Conservation (phyloP, 2,113 vertebrate species). For the Forbesichthys papilliferus region DNA sequence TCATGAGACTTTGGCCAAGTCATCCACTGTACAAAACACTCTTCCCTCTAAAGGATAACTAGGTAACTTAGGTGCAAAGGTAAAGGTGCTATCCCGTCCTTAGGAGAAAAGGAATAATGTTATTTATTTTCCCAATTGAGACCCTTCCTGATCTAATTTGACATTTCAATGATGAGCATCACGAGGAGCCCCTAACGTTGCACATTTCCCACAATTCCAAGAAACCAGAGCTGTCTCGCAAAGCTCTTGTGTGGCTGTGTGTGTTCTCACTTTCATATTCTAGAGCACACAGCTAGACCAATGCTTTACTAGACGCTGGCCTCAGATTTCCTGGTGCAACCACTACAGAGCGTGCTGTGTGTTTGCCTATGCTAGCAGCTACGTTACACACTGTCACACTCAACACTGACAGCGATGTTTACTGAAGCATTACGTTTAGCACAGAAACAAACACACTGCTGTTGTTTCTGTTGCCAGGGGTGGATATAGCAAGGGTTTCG, state of each 20-base stretch:
- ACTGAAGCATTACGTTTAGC: no score
- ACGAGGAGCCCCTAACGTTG: conserved; percentile 64
- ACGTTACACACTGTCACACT: no score
- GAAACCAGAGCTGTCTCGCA: conserved; percentile 9
- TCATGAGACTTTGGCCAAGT: conserved; percentile 68
- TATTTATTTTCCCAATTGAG: conserved; percentile 51
- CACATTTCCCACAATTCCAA: conserved; percentile 53
- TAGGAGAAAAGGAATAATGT: conserved; percentile 46
- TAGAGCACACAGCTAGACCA: background rate
- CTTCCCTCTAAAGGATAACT: conserved; percentile 53
- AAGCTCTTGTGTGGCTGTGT: background rate
- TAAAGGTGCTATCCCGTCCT: conserved; percentile 51
- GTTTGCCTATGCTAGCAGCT: no score
- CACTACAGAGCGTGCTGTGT: no score
- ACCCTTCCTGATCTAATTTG: conserved; percentile 67
- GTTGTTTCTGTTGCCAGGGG: background rate
- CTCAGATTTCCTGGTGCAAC: no score
- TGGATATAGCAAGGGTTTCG: conserved; percentile 1
- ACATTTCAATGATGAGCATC: conserved; percentile 66
- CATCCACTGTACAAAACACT: conserved; percentile 41
- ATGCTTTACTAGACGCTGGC: no score
- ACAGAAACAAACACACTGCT: background rate
- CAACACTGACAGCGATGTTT: no score
- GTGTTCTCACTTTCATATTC: background rate
- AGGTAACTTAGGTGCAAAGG: conserved; percentile 31